Conservation (phyloP, 2,113 vertebrate species). For the Eira barbara region DNA sequence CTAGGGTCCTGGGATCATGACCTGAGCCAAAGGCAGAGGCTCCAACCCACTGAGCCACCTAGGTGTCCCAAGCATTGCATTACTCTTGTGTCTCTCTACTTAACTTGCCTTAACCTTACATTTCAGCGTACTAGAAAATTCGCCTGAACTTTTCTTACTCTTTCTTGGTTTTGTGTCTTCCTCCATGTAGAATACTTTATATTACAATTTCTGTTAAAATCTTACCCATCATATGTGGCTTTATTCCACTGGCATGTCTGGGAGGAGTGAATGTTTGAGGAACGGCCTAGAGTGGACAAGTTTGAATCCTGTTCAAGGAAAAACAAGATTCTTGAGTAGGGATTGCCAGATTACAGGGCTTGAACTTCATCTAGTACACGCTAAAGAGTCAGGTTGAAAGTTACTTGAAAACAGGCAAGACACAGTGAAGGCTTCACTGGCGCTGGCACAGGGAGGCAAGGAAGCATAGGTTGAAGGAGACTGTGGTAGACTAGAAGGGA, state of each 20-base stretch:
- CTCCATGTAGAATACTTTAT: background rate
- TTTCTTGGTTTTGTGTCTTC: background rate
- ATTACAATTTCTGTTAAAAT: background rate
- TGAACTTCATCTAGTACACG: background rate
- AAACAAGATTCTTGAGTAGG: background rate
- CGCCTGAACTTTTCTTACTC: background rate
- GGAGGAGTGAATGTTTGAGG: background rate
- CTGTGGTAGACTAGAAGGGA: background rate
- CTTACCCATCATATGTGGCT: background rate
- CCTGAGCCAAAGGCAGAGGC: too few species aligned
- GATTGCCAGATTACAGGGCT: background rate
- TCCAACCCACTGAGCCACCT: too few species aligned
- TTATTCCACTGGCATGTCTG: background rate
- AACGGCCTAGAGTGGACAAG: background rate
- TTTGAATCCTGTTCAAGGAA: background rate
- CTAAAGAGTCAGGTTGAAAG: background rate
- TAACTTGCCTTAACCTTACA: background rate
- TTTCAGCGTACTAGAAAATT: background rate
- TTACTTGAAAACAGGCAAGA: background rate
- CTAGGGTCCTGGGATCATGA: too few species aligned
- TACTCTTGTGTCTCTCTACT: background rate
- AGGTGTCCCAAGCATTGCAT: background rate
- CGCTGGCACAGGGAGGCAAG: background rate
- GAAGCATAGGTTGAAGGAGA: background rate
- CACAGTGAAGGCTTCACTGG: background rate